A percentile compares a stretch with the other conserved stretches of the same genome.
phyloP scores from a whole-genome alignment of 2,888 invertebrate genomes.

The Nysson spinosus region DNA sequence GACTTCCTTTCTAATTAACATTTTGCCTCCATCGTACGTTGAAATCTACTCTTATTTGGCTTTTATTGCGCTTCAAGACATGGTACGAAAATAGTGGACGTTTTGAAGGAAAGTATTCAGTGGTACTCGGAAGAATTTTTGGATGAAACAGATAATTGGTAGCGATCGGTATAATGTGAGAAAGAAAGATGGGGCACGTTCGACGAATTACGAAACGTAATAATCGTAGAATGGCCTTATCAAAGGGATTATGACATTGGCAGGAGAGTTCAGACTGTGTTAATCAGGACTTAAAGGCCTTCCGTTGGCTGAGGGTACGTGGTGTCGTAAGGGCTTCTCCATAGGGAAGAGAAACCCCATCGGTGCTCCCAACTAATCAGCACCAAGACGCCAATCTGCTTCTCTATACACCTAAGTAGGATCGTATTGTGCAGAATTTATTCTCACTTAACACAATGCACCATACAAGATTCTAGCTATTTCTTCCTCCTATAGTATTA shows the following conservation, averaged over 20 bases:
- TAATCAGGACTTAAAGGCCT: slow-evolving; percentile 72
- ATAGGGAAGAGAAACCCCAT: slow-evolving; percentile 67
- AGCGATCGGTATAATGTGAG: not conserved
- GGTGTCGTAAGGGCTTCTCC: slow-evolving; percentile 67
- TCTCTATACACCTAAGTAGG: slow-evolving; percentile 26
- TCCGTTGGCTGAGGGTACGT: slow-evolving; percentile 57
- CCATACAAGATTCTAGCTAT: not conserved
- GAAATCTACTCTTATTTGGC: too few relatives aligned
- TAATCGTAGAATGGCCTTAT: slow-evolving; percentile 64
- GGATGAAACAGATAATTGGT: too few relatives aligned
- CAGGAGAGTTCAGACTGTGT: slow-evolving; percentile 61
- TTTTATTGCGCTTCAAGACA: too few relatives aligned
- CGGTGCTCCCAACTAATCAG: slow-evolving; percentile 72
- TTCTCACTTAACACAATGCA: slow-evolving; percentile 8
- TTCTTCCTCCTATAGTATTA: too few relatives aligned
- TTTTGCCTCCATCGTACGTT: too few relatives aligned
- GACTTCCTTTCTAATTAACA: too few relatives aligned
- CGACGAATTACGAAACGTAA: slow-evolving; percentile 45
- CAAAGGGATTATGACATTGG: slow-evolving; percentile 69
- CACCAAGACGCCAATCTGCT: slow-evolving; percentile 64
- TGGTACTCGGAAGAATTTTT: too few relatives aligned
- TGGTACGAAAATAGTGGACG: too few relatives aligned
- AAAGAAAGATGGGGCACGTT: not conserved
- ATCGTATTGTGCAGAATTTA: slow-evolving; percentile 28
- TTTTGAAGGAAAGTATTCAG: too few relatives aligned